Evolutionary conservation across 2,888 invertebrate genomes (phyloP).

Genomic region (Antheraea yamamai): DNA sequence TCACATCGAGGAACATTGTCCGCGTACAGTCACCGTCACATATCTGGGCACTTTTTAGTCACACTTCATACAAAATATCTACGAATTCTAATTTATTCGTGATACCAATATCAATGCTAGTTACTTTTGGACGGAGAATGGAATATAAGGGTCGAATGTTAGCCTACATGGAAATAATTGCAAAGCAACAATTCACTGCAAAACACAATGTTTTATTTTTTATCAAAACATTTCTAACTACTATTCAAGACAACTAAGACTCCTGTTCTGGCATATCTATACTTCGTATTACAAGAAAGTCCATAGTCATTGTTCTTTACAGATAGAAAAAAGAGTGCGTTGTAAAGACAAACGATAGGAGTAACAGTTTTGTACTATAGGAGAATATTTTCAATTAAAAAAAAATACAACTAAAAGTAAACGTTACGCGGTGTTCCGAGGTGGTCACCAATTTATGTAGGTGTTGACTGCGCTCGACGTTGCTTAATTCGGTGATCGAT

Average conservation of each 20-base stretch:
- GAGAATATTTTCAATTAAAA: neutral
- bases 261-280: neutral
- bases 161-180: neutral
- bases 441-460: too few species aligned
- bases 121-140: neutral
- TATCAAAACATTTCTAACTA: neutral
- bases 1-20: conserved; percentile 37
- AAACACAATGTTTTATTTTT: neutral
- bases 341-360: neutral
- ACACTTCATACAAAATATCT: conserved; percentile 3
- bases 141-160: neutral
- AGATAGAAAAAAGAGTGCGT: neutral
- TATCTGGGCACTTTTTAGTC: neutral
- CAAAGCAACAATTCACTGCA: neutral
- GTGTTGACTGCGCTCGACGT: too few species aligned
- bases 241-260: neutral
- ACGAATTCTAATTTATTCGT: neutral
- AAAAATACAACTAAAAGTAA: too few species aligned
- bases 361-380: too few species aligned
- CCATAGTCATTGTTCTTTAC: neutral
- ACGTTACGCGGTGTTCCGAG: too few species aligned
- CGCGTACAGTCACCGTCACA: conserved; percentile 28
- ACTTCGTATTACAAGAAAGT: neutral
- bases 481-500: too few species aligned
- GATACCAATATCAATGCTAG: neutral